phyloP scores from a whole-genome alignment of 2,113 vertebrate species.

The Xyrauchen texanus region DNA sequence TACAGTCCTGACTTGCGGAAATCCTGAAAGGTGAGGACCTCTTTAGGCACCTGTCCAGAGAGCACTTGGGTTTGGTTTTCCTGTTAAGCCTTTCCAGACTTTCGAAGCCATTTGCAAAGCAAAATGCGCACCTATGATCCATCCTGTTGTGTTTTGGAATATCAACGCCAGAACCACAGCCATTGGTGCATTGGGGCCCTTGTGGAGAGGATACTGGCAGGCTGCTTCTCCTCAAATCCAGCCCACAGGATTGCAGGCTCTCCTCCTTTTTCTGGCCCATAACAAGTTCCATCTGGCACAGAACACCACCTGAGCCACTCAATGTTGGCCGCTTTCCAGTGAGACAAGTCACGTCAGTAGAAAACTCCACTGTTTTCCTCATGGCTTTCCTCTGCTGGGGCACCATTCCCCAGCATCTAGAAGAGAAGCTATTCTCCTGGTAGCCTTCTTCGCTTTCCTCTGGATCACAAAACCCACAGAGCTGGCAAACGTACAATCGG shows the following conservation, averaged over 20 bases:
- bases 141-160: slow-evolving; percentile 63
- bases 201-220: slow-evolving; percentile 60
- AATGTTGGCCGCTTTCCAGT: slow-evolving; percentile 28
- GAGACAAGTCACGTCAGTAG: slow-evolving; percentile 30
- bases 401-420: slow-evolving; percentile 51
- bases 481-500: slow-evolving; percentile 60
- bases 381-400: slow-evolving; percentile 10
- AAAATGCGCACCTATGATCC: slow-evolving; percentile 46
- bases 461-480: slow-evolving; percentile 66
- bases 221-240: slow-evolving; percentile 56
- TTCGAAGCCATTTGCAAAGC: slow-evolving; percentile 72
- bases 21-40: slow-evolving; percentile 3
- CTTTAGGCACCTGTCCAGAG: slow-evolving; percentile 31
- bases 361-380: slow-evolving; percentile 58
- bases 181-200: slow-evolving; percentile 45
- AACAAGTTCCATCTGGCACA: slow-evolving; percentile 53
- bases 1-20: slow-evolving; percentile 9
- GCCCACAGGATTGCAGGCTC: not conserved
- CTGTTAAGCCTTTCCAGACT: slow-evolving; percentile 75
- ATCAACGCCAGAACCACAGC: slow-evolving; percentile 57
- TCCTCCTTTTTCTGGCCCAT: not conserved
- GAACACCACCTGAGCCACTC: slow-evolving; percentile 48
- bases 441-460: slow-evolving; percentile 56
- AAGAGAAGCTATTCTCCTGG: slow-evolving; percentile 72
- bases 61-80: slow-evolving; percentile 59